Evolutionary conservation across 1,140 invertebrate species (phyloP), one percentile per base, ranked within the genome.

Genomic region (Lepidurus packardi): DNA sequence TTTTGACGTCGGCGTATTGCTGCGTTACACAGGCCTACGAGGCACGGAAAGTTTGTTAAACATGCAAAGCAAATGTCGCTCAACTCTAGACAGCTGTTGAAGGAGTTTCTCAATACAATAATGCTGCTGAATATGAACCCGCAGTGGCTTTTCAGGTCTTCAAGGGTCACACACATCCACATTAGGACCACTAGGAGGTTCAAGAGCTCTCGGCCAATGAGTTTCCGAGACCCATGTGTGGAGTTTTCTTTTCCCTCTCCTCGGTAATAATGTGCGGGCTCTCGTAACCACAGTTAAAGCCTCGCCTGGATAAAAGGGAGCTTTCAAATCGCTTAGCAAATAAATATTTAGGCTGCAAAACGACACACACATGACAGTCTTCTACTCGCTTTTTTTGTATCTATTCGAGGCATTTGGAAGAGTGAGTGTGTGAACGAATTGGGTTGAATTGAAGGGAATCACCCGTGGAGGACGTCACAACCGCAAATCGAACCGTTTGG

Each of bases 341-440:
- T 65, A 65, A 65, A 65, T 65, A 65, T 65, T 65, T 65, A 65
- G 53, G 53, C 53, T 65, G 21, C 21, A 65, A 65, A 65, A 65
- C 53, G 53, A 65, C 53, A 65, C 16, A 65, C 53, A 65, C 53
- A 21, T 4, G 34, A 34, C 34, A 34, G 34, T 3, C 34, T 34
- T 34, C 34, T 34, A 34, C 34, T 34, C 34, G 34, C 25, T 34
- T 34, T 34, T 34, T 34, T 34, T 34, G 34, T 34, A 34, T 34
- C 34, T 34, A 34, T 34, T 34, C 34, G 34, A 34, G 34, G 2
- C 34, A 34, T 34, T 34, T 34, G 34, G 34, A 34, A 34, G 53
- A 65, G n/a, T 65, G 53, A n/a, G 53, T 65, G 53, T 65, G 53
- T n/a, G 21, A 65, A 13, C 16, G 53, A 65, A 65, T 65, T 65